Conservation (phyloP, 2,113 vertebrate genomes). For the Murina feae region DNA sequence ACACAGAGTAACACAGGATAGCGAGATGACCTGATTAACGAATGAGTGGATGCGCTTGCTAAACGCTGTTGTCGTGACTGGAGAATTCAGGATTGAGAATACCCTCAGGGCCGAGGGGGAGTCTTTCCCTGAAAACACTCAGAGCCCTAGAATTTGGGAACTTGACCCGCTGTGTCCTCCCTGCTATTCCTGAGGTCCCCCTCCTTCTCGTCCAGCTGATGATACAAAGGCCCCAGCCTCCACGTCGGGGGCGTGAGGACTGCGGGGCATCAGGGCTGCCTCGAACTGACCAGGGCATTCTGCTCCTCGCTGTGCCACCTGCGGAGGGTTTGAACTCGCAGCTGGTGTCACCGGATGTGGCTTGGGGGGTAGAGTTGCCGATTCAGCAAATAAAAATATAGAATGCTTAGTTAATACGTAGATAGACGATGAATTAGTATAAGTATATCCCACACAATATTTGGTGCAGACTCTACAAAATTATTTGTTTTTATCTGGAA, state of each 20-base stretch:
- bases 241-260: background rate
- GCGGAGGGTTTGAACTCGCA: background rate
- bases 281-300: background rate
- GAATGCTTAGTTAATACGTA: background rate
- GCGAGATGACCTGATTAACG: background rate
- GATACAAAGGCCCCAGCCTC: background rate
- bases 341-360: background rate
- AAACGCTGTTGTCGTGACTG: background rate
- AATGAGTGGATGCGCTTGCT: background rate
- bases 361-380: background rate
- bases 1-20: background rate
- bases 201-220: background rate
- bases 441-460: background rate
- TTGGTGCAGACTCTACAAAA: background rate
- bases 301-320: background rate
- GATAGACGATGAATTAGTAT: background rate
- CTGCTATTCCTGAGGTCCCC: background rate
- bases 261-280: too few relatives aligned
- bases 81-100: background rate
- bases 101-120: background rate
- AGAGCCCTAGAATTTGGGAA: background rate
- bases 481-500: background rate
- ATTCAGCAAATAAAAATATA: background rate
- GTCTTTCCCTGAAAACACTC: background rate
- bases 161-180: rapidly evolving